Conservation (phyloP, 2,113 vertebrate species). For the Paraplagusia blochii region DNA sequence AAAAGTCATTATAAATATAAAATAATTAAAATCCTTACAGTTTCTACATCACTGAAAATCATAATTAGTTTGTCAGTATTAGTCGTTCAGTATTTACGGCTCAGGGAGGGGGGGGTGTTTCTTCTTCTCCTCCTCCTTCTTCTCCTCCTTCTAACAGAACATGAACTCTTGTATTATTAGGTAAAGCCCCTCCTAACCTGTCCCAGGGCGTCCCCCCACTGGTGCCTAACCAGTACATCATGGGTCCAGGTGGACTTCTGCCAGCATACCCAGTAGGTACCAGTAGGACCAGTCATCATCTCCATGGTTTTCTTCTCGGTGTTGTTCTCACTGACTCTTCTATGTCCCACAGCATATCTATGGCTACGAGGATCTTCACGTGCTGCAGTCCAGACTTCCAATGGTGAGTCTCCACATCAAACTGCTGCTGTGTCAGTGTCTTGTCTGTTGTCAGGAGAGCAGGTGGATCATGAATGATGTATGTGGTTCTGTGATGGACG, state of each 20-base stretch:
- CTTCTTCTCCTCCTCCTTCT: too few relatives aligned
- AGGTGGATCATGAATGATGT: too few relatives aligned
- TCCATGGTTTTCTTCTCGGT: background rate
- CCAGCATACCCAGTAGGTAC: conserved; percentile 93
- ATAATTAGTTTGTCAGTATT: too few relatives aligned
- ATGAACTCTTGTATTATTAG: conserved; percentile 63
- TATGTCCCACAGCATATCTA: conserved; percentile 85
- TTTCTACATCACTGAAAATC: too few relatives aligned
- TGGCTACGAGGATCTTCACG: conserved; percentile 95
- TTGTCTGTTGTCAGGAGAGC: too few relatives aligned
- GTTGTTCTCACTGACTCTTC: background rate
- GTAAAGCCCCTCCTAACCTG: conserved; percentile 94
- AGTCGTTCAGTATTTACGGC: too few relatives aligned
- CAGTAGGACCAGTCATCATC: background rate
- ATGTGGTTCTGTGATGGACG: too few relatives aligned
- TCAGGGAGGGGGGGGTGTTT: background rate
- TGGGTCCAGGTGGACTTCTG: conserved; percentile 95
- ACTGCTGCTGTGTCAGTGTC: too few relatives aligned
- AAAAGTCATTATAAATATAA: too few relatives aligned
- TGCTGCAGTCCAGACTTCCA: conserved; percentile 94
- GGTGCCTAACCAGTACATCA: conserved; percentile 96
- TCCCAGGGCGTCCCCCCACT: conserved; percentile 93
- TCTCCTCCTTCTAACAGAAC: too few relatives aligned
- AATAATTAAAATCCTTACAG: too few relatives aligned
- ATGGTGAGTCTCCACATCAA: conserved; percentile 77